These are phyloP conservation scores for Cinclus cinclus DNA, from an alignment of 2,113 vertebrate genomes.

Conservation along the genomic window DNA sequence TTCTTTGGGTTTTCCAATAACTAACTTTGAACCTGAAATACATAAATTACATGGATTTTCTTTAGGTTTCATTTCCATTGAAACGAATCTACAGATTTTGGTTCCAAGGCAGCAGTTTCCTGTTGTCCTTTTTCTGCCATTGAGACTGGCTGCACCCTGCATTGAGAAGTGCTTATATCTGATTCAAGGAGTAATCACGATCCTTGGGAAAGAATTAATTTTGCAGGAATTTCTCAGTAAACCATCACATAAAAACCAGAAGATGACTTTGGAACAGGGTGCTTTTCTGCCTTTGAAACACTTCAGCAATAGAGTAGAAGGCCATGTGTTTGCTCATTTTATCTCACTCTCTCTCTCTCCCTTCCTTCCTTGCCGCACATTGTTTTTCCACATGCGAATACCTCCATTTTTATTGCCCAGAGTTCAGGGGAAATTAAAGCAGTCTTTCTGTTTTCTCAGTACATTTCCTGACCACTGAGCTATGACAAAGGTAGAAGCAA, in stretches of 20 bases:
- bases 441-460: not conserved
- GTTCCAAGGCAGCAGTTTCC: not conserved
- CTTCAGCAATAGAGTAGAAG: not conserved
- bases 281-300: not conserved
- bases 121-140: not conserved
- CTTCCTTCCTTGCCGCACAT: not conserved
- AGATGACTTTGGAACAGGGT: not conserved
- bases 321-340: rapidly evolving
- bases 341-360: not conserved
- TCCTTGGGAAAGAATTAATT: not conserved
- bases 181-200: not conserved
- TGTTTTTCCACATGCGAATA: not conserved
- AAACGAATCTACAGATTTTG: not conserved
- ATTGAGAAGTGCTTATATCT: not conserved
- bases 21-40: not conserved
- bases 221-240: not conserved
- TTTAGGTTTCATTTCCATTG: not conserved
- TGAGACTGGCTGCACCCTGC: not conserved
- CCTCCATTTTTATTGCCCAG: not conserved
- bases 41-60: not conserved
- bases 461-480: not conserved
- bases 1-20: not conserved
- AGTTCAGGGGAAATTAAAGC: not conserved
- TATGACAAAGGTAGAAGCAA: not conserved
- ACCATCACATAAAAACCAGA: not conserved